Percentiles rank a stretch among this genome's conserved stretches.
Conservation (phyloP, 2,888 invertebrate genomes). For the Volucella bombylans region DNA sequence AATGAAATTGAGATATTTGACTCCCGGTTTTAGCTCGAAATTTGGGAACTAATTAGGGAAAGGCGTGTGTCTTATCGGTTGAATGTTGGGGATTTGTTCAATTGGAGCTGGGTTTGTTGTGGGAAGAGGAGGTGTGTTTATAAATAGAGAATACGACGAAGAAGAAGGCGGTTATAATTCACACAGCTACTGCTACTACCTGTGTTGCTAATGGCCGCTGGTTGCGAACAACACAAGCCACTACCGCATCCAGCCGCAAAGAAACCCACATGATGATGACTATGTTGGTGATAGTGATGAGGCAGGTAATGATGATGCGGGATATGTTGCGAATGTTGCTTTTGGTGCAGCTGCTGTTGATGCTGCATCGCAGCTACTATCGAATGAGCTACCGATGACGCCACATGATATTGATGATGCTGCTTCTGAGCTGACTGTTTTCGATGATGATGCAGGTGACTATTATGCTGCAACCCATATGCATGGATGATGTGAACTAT, state of each 20-base stretch:
- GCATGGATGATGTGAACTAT: conserved; percentile 55
- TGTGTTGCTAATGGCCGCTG: conserved; percentile 61
- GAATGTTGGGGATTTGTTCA: no score
- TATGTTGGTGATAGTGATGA: conserved; percentile 68
- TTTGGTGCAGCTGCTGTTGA: conserved; percentile 39
- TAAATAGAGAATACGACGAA: no score
- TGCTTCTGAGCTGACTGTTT: conserved; percentile 45
- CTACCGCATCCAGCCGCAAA: conserved; percentile 58
- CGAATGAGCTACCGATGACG: conserved; percentile 54
- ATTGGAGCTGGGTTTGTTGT: no score
- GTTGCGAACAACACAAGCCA: conserved; percentile 48
- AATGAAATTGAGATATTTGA: no score
- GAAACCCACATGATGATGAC: conserved; percentile 68
- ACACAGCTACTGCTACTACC: conserved; percentile 53
- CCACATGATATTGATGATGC: conserved; percentile 62
- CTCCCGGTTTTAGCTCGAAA: no score
- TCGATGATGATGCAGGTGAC: conserved; percentile 55
- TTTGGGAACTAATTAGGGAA: no score
- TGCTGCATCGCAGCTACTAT: conserved; percentile 65
- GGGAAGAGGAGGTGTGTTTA: no score
- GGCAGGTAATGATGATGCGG: conserved; percentile 60
- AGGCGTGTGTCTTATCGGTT: no score
- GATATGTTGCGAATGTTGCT: conserved; percentile 56
- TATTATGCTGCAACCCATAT: conserved; percentile 59
- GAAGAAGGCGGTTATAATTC: conserved; percentile 67